Evolutionary conservation across 2,113 vertebrate genomes (phyloP), one percentile per base, ranked within the genome.

Genomic region (Chamaetylas fuelleborni): DNA sequence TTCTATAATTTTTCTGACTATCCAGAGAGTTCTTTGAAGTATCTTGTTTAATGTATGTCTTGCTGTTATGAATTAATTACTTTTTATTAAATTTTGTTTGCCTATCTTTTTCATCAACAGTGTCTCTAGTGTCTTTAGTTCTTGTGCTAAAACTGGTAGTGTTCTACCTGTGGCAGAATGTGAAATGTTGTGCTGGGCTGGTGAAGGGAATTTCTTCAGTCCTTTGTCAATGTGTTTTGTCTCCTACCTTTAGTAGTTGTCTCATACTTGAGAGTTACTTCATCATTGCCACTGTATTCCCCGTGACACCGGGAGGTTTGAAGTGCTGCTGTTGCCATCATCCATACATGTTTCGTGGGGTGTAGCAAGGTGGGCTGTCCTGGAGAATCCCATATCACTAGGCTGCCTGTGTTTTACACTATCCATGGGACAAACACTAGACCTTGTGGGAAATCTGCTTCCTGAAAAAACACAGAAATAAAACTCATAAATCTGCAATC

Each of bases 261-360:
- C 13, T 67, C 18, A 7, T 23, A 74, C 16, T 50, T 76, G 33
- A 17, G 40, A 60, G 4, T 33, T 69, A 53, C 22, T 81, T 81
- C 4, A 19, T 8, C 17, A 29, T 57, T 85, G 47, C 19, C 10
- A 5, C 24, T 74, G 34, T 11, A 23, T 66, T 73, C 28, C 5
- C 25, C 50, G 24, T 48, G 51, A 40, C 5, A 2, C 12, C 22
- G n/a, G n/a, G 26, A 67, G 14, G 23, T 50, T 78, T 70, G 45
- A 62, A 48, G 34, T 45, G 42, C 65, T 57, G 31, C 47, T 90
- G 14, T 28, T 57, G 47, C 25, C 43, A 36, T 40, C 47, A 26
- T 56, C 50, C 11, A 5, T 29, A 26, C 0, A 0, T 8, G 6
- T 64, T 77, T 42, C 58, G 26, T 2, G 11, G 29, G 19, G 4